A percentile compares a stretch with the other conserved stretches of the same genome.
phyloP scores from a whole-genome alignment of 2,113 vertebrate species.

The Sinocyclocheilus maitianheensis region DNA sequence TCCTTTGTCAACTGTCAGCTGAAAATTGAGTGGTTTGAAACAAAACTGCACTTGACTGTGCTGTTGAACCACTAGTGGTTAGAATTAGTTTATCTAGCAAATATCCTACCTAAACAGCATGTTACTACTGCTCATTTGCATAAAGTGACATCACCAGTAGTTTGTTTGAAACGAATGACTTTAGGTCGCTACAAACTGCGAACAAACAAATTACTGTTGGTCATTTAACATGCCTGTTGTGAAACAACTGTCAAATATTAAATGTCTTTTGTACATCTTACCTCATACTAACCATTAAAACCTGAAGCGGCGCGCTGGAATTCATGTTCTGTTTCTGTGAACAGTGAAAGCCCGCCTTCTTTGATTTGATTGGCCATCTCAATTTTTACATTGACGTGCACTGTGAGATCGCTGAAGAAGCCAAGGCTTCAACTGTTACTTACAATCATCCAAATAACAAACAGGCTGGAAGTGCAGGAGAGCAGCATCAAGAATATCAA shows the following conservation, averaged over 20 bases:
- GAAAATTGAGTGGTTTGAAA: background rate
- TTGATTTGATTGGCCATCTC: background rate
- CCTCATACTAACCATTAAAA: background rate
- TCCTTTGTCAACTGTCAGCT: constrained; percentile 5
- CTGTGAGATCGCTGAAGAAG: background rate
- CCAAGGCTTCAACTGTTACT: background rate
- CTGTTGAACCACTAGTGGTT: background rate
- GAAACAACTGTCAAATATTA: background rate
- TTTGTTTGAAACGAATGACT: background rate
- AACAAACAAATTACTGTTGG: background rate
- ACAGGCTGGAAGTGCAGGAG: background rate
- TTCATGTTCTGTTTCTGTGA: background rate
- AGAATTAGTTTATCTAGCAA: background rate
- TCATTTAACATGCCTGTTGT: background rate
- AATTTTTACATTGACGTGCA: background rate
- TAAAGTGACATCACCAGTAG: background rate
- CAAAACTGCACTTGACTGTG: background rate
- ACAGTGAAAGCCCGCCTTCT: background rate
- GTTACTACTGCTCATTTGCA: background rate
- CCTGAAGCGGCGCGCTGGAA: background rate
- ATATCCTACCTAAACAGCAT: background rate
- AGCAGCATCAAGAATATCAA: background rate
- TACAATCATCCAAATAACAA: background rate
- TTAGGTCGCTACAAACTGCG: background rate
- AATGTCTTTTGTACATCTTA: background rate